Evolutionary conservation across 2,113 vertebrate genomes (phyloP), one percentile per base, ranked within the genome.

Genomic region (Hiodon alosoides): DNA sequence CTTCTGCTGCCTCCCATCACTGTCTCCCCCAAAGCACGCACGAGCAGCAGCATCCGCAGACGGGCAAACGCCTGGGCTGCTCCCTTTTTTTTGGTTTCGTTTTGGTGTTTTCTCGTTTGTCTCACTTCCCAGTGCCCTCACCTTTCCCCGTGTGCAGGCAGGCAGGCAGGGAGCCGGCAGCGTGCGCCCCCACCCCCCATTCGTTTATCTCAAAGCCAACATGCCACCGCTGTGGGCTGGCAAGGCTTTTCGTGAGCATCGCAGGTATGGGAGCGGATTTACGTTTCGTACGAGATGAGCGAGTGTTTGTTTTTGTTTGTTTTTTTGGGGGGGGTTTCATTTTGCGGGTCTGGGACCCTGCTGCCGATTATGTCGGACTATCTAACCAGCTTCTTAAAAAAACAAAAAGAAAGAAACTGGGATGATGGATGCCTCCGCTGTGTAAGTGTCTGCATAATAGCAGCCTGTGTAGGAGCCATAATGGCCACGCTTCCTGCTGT

Each of bases 141-240:
- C 50, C n/a, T 31, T 66, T 11, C 72, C 14, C n/a, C 55, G 61
- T 31, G 52, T 53, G 67, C 72, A 74, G 72, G 31, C 31, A 31
- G 31, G 31, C 31, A 31, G 72, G 31, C 31, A 31, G 31, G 31
- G 1, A 31, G 31, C 31, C 31, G 31, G 31, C 31, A 0, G 31
- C 31, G 31, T 2, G 31, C 31, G 31, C 31, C 31, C 31, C 31
- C 31, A 31, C 31, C 31, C 31, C 31, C 31, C 31, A 31, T 31
- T 31, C 31, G 31, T 31, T 31, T 31, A 31, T 31, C 31, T 31
- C 31, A 31, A 31, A 31, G 31, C 31, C 31, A 31, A 31, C 31
- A 31, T n/a, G 51, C 62, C 61, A 67, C 62, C 52, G 3, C 72
- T 31, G 52, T 1, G 31, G 31, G 31, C 31, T 31, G 31, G 31